Evolutionary conservation across 2,113 vertebrate genomes (phyloP), one percentile per base, ranked within the genome.

Genomic region (Phaethon lepturus): DNA sequence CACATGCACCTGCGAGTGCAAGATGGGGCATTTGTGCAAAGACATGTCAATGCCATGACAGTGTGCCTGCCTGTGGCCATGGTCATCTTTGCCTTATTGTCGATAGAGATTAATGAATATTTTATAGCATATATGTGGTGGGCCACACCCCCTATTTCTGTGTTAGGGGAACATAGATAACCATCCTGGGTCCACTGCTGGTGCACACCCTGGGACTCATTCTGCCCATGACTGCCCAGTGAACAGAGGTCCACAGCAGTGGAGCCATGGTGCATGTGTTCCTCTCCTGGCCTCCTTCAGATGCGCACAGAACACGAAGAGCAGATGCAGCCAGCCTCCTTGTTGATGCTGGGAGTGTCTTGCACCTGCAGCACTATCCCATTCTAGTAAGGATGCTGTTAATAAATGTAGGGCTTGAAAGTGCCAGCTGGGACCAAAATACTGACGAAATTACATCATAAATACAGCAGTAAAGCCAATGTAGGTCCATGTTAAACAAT

Each of bases 211-310:
- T n/a, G 33, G 58, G 19, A n/a, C 11, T 16, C 25, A 3, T 29
- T 29, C 45, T 73, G 29, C 10, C 31, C 7, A 3, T 1, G 17
- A 6, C 55, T 45, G 23, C 60, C 20, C 12, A 4, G 33, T 19
- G 38, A 40, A 10, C n/a, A 31, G 44, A 49, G 64, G 23, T 50
- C 52, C n/a, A 5, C 0, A 1, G 55, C 33, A 38, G 59, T 10
- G 35, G 31, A 72, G 20, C 25, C 3, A 7, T n/a, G n/a, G 28
- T 2, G 2, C 9, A 0, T 0, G 11, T 8, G 18, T 28, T 25
- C 26, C 23, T 59, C 38, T 66, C 20, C 45, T 25, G 26, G 24
- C 31, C 11, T 50, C 47, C 68, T 56, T 16, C 25, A 23, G 71
- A 18, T 22, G 16, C 9, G 28, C 10, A 3, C 19, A 24, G 40